Evolutionary conservation across 2,113 vertebrate genomes (phyloP).

Genomic region (Girardinichthys multiradiatus): DNA sequence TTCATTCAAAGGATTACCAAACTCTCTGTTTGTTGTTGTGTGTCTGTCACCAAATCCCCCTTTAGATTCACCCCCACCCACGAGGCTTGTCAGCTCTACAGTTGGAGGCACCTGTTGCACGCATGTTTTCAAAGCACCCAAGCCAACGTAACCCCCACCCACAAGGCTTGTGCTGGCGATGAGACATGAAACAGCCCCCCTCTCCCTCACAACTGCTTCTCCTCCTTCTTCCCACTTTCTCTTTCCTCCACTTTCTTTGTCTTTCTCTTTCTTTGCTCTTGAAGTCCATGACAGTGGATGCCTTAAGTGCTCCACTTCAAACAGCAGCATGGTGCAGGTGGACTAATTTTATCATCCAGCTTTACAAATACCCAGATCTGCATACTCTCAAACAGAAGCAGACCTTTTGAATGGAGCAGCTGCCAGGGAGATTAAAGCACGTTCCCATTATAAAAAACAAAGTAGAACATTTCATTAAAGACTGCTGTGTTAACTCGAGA

Average conservation of each 20-base stretch:
- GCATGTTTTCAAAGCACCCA: slow-evolving; percentile 50
- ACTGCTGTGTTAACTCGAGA: slow-evolving; percentile 73
- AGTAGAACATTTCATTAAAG: slow-evolving; percentile 77
- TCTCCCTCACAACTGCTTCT: slow-evolving; percentile 16
- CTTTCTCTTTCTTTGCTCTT: slow-evolving; percentile 25
- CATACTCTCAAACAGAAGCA: slow-evolving; percentile 53
- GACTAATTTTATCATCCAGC: slow-evolving; percentile 47
- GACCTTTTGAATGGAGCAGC: slow-evolving; percentile 78
- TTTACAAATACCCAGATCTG: slow-evolving; percentile 28
- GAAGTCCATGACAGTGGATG: slow-evolving; percentile 35
- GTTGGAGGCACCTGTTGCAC: slow-evolving; percentile 66
- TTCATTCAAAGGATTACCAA: slow-evolving; percentile 12
- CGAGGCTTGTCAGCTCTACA: slow-evolving; percentile 41
- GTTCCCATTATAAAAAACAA: slow-evolving; percentile 69
- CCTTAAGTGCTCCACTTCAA: slow-evolving; percentile 68
- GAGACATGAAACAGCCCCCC: slow-evolving; percentile 27
- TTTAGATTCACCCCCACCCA: slow-evolving; percentile 38
- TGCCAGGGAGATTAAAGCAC: slow-evolving; percentile 77
- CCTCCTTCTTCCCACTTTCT: slow-evolving; percentile 13
- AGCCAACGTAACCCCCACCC: slow-evolving; percentile 33
- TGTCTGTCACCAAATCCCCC: slow-evolving; percentile 43
- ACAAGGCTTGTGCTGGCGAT: slow-evolving; percentile 36
- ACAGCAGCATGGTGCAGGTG: slow-evolving; percentile 60
- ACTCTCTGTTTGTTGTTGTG: slow-evolving; percentile 17
- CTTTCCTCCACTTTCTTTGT: slow-evolving; percentile 33